phyloP scores from a whole-genome alignment of 2,888 invertebrate genomes.

The Orthosia gracilis region DNA sequence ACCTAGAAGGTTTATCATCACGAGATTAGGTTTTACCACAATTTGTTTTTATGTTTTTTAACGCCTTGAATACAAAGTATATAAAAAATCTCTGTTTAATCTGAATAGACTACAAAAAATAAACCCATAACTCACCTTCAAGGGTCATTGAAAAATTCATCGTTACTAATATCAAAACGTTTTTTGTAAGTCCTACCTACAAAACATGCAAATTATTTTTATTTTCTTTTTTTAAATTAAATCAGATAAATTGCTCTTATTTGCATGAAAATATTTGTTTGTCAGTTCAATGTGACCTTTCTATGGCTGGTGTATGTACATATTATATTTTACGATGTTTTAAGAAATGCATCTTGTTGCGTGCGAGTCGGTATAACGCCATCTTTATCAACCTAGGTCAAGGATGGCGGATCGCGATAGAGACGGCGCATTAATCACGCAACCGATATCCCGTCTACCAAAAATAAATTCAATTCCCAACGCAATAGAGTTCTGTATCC shows the following conservation, averaged over 20 bases:
- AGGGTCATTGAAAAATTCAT: neutral
- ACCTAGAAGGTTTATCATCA: too few species aligned
- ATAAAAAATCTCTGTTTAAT: too few species aligned
- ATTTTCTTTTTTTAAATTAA: conserved; percentile 4
- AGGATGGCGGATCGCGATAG: conserved; percentile 72
- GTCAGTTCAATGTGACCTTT: conserved; percentile 50
- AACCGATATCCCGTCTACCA: conserved; percentile 29
- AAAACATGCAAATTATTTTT: conserved; percentile 13
- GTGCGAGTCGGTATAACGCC: conserved; percentile 60
- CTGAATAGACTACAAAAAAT: conserved; percentile 5
- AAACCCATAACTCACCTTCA: neutral
- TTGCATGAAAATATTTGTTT: conserved; percentile 17
- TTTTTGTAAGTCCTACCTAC: conserved; percentile 15
- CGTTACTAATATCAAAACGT: neutral
- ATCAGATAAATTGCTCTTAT: conserved; percentile 6
- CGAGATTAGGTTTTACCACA: neutral
- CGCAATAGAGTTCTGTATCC: conserved; percentile 12
- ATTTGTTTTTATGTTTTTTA: neutral
- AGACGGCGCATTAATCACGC: conserved; percentile 68
- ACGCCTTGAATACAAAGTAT: neutral
- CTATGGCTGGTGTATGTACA: conserved; percentile 8
- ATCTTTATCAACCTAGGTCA: conserved; percentile 79
- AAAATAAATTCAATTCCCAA: conserved; percentile 32
- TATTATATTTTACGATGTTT: conserved; percentile 47
- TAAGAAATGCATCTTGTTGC: conserved; percentile 61